phyloP scores from a whole-genome alignment of 2,888 invertebrate genomes.

The Megastigmus dorsalis region DNA sequence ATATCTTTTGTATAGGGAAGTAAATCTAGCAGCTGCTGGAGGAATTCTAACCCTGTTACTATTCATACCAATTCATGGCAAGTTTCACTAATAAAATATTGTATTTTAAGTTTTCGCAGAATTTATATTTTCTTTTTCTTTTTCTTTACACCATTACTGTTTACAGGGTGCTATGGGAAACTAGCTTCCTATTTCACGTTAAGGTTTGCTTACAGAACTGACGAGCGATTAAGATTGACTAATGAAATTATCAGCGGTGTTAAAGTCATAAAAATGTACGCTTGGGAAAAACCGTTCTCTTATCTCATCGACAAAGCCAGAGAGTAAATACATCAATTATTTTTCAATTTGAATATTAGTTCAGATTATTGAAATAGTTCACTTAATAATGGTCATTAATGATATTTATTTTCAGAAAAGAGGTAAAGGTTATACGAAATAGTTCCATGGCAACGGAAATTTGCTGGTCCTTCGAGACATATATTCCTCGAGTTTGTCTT shows the following conservation, averaged over 20 bases:
- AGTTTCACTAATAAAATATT: too few species aligned
- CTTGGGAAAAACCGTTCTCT: conserved; percentile 89
- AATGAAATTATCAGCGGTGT: conserved; percentile 92
- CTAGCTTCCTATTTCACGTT: conserved; percentile 76
- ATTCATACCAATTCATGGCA: conserved; percentile 73
- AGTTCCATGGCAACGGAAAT: conserved; percentile 77
- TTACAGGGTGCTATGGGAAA: conserved; percentile 62
- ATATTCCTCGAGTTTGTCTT: conserved; percentile 81
- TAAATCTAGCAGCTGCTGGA: conserved; percentile 76
- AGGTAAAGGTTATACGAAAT: conserved; percentile 73
- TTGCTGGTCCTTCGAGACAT: conserved; percentile 79
- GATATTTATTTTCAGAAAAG: conserved; percentile 72
- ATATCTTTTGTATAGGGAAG: conserved; percentile 75
- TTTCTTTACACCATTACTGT: conserved; percentile 56
- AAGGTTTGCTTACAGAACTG: conserved; percentile 86
- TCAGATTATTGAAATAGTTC: too few species aligned
- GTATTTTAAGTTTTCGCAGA: too few species aligned
- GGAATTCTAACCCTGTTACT: conserved; percentile 72
- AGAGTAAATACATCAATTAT: conserved; percentile 54
- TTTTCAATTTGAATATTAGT: conserved; percentile 53
- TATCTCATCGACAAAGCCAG: conserved; percentile 77
- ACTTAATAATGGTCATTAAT: background rate
- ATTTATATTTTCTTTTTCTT: background rate
- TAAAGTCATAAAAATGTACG: conserved; percentile 92
- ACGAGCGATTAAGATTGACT: conserved; percentile 90